Evolutionary conservation across 2,113 vertebrate species (phyloP), one percentile per base, ranked within the genome.

Genomic region (Paedocypris sp.): DNA sequence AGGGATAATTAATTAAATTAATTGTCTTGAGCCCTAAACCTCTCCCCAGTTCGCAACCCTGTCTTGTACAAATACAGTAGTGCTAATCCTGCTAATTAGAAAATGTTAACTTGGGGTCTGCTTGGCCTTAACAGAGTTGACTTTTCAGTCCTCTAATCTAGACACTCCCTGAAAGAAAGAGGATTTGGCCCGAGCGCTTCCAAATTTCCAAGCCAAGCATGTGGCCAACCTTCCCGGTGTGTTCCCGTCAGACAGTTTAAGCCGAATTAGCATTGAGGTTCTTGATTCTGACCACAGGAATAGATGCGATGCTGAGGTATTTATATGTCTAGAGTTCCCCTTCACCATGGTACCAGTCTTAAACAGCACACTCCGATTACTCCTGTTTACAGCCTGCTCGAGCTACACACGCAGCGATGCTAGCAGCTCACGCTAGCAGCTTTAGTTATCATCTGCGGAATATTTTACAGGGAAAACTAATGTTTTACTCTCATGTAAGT

Each of bases 341-440:
- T 23, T 60, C 38, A 31, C 18, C 60, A 69, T 60, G 47, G 19
- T 50, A 64, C 25, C 48, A 41, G 50, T 20, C 25, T 4, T 4
- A 62, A 67, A 66, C 59, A 59, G 53, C 25, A 42, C 26, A 59
- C 59, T 62, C 60, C 60, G 10, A 23, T 60, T 51, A 60, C 60
- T 63, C 48, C 38, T 35, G 41, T 39, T 49, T 52, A 54, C 68
- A 35, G 22, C 47, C 43, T 8, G 52, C 13, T 31, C 15, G 23
- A 6, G 15, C 22, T 6, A 3, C 35, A 42, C 25, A 36, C 13
- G 26, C 22, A 16, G 13, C 8, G 1, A 29, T 50, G 29, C n/a
- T n/a, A n/a, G n/a, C n/a, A n/a, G n/a, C n/a, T n/a, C n/a, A n/a
- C n/a, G n/a, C n/a, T n/a, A 43, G 19, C 15, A 3, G 9, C 8